Evolutionary conservation across 2,888 invertebrate genomes (phyloP).

Genomic region (Emmelina monodactyla): DNA sequence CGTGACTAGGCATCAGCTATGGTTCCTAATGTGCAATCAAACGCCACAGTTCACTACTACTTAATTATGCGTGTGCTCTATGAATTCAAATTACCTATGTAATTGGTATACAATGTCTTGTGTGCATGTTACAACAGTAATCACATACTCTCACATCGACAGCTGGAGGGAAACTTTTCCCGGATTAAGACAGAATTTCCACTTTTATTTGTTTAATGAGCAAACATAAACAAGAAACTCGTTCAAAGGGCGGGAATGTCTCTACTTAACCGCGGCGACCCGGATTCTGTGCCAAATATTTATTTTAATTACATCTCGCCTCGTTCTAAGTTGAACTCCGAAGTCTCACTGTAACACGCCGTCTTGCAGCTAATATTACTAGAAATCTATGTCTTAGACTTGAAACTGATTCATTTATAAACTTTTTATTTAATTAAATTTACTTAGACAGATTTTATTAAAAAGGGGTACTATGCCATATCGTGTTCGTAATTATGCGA

Average conservation of each 20-base stretch:
- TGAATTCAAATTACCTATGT: slow-evolving; percentile 45
- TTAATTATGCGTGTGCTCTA: slow-evolving; percentile 52
- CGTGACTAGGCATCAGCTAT: slow-evolving; percentile 57
- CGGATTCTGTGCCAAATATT: slow-evolving; percentile 62
- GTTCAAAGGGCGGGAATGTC: slow-evolving; percentile 61
- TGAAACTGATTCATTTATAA: too few species aligned
- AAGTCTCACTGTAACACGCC: too few species aligned
- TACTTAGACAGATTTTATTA: too few species aligned
- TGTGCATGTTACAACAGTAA: neutral
- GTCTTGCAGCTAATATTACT: too few species aligned
- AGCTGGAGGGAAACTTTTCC: slow-evolving; percentile 31
- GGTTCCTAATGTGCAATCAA: slow-evolving; percentile 54
- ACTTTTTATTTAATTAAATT: too few species aligned
- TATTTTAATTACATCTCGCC: slow-evolving; percentile 61
- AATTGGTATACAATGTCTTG: slow-evolving; percentile 29
- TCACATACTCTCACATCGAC: neutral
- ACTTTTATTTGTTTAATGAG: slow-evolving; percentile 61
- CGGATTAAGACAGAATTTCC: slow-evolving; percentile 45
- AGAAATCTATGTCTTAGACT: too few species aligned
- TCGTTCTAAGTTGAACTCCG: too few species aligned
- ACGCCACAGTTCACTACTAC: slow-evolving; percentile 39
- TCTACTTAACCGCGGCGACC: slow-evolving; percentile 55
- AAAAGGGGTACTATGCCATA: too few species aligned
- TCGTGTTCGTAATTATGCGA: too few species aligned
- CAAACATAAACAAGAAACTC: slow-evolving; percentile 60